phyloP scores from a whole-genome alignment of 2,113 vertebrate genomes.

The Pycnonotus jocosus region DNA sequence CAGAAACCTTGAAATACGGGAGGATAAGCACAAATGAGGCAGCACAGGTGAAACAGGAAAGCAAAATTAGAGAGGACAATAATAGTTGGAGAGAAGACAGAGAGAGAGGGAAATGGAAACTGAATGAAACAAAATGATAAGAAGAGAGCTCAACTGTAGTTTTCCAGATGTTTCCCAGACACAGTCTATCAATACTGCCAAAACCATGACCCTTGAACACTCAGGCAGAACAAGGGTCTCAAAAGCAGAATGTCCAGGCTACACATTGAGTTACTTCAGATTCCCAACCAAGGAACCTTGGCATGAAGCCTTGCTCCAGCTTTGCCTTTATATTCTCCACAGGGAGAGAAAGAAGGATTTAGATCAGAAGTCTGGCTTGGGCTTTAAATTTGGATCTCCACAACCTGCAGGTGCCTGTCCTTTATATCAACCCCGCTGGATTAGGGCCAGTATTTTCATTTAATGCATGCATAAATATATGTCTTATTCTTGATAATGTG shows the following conservation, averaged over 20 bases:
- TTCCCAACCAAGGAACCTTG: accelerated
- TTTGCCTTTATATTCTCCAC: background rate
- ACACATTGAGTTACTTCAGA: background rate
- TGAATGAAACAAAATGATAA: background rate
- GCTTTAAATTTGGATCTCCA: background rate
- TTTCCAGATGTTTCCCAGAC: background rate
- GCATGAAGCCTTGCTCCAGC: background rate
- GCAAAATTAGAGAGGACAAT: background rate
- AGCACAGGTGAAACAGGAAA: background rate
- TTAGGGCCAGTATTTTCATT: background rate
- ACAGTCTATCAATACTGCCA: background rate
- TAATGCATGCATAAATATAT: background rate
- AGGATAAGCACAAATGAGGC: background rate
- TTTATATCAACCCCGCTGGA: background rate
- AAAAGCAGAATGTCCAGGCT: background rate
- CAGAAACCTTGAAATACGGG: background rate
- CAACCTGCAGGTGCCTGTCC: accelerated
- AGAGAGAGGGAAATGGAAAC: background rate
- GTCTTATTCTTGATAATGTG: background rate
- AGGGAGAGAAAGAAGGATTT: background rate
- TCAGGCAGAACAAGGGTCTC: background rate
- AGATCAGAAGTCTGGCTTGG: background rate
- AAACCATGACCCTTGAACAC: background rate
- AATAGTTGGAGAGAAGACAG: background rate
- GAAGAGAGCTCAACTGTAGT: background rate